Conservation (phyloP, 2,797 vertebrate genomes). For the Silurus aristotelis region DNA sequence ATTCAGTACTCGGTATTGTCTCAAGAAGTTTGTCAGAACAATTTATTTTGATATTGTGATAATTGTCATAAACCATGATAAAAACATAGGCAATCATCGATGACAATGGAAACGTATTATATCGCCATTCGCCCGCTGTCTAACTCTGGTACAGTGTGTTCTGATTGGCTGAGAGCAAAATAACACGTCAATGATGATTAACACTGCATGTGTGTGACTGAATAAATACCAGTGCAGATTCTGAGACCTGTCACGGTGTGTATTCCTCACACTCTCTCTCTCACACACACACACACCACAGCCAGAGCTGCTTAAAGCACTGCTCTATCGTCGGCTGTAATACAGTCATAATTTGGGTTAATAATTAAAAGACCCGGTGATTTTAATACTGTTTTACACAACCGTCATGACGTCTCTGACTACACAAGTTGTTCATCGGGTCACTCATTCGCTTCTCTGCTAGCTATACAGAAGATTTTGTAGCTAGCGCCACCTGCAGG, state of each 20-base stretch:
- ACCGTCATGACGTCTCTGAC: not conserved
- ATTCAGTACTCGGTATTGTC: not conserved
- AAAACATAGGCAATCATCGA: constrained; percentile 8
- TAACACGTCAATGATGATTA: constrained; percentile 6
- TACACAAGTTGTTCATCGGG: not conserved
- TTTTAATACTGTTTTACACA: not conserved
- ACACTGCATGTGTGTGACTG: constrained; percentile 15
- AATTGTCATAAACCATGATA: not conserved
- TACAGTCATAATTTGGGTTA: constrained; percentile 20
- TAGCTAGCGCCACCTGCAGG: not conserved
- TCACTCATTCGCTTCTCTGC: not conserved
- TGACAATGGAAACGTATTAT: not conserved
- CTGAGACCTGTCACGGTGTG: not conserved
- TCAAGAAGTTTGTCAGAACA: not conserved
- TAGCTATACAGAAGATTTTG: not conserved
- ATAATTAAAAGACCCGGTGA: not conserved
- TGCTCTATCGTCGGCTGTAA: constrained; percentile 1
- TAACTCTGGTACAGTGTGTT: not conserved
- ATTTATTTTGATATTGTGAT: constrained; percentile 24
- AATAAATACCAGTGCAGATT: not conserved
- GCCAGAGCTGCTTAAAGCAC: not conserved
- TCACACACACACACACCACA: not conserved
- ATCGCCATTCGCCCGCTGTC: not conserved
- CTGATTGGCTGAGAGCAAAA: constrained; percentile 23
- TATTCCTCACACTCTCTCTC: not conserved